Evolutionary conservation across 1,140 invertebrate genomes (phyloP).

Genomic region (Anastrepha ludens): DNA sequence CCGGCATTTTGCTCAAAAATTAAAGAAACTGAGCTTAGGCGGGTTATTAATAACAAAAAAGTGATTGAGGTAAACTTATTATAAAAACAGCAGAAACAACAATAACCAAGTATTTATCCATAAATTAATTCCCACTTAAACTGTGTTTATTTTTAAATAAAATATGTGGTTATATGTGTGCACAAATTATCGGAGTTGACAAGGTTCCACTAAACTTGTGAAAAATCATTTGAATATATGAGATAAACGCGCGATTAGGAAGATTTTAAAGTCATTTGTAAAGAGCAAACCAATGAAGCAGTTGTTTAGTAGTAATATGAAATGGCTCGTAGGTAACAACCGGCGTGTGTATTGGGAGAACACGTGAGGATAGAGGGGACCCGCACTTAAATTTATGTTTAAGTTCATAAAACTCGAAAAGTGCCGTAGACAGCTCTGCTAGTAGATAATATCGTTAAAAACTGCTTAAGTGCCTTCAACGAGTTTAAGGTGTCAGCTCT

Average conservation of each 20-base stretch:
- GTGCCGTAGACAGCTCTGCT: constrained; percentile 7
- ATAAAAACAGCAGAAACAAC: no score
- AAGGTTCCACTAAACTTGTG: background rate
- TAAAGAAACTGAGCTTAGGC: no score
- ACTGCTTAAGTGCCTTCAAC: constrained; percentile 71
- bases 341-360: no score
- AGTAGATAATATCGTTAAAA: constrained; percentile 22
- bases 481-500: constrained; percentile 73
- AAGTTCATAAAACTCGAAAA: background rate
- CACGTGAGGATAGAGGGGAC: background rate
- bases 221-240: constrained; percentile 24
- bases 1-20: no score
- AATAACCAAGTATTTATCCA: no score
- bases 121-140: no score
- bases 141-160: no score
- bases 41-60: no score
- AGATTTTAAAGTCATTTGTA: background rate
- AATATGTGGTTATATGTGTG: no score
- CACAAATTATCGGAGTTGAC: background rate
- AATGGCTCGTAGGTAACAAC: no score
- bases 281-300: background rate
- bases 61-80: no score
- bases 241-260: background rate
- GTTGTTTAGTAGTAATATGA: background rate
- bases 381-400: background rate